Conservation (phyloP, 2,113 vertebrate genomes). For the Alaudala cheleensis region DNA sequence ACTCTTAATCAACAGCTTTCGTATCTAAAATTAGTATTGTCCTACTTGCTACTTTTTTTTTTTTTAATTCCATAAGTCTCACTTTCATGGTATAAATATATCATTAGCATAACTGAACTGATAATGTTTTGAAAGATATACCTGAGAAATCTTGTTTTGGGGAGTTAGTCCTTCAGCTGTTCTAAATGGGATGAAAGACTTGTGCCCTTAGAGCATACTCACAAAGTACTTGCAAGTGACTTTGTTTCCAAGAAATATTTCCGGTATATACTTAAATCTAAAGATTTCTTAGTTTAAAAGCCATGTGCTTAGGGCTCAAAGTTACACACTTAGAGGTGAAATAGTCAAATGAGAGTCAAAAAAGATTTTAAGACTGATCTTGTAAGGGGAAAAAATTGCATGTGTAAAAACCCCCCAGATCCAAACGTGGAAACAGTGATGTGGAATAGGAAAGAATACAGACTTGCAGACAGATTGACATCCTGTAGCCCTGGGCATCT, state of each 20-base stretch:
- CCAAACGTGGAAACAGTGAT: background rate
- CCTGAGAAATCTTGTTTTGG: background rate
- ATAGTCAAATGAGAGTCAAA: background rate
- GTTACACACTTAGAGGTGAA: background rate
- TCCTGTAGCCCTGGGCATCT: background rate
- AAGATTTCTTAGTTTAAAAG: background rate
- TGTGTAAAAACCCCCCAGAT: accelerated
- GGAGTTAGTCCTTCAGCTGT: background rate
- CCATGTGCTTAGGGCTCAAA: background rate
- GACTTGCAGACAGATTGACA: background rate
- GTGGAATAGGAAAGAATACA: background rate
- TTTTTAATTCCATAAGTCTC: background rate
- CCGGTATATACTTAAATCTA: background rate
- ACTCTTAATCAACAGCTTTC: background rate
- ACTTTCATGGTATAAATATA: background rate
- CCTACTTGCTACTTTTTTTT: background rate
- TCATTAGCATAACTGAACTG: background rate
- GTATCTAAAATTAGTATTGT: background rate
- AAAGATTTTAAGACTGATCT: background rate
- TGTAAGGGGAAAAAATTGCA: background rate
- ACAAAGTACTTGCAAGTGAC: background rate
- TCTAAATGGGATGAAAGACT: background rate
- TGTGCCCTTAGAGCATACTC: background rate
- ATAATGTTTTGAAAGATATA: background rate
- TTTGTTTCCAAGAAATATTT: slow-evolving; percentile 20